Conservation (phyloP, 2,113 vertebrate genomes). For the Centropus unirufus region DNA sequence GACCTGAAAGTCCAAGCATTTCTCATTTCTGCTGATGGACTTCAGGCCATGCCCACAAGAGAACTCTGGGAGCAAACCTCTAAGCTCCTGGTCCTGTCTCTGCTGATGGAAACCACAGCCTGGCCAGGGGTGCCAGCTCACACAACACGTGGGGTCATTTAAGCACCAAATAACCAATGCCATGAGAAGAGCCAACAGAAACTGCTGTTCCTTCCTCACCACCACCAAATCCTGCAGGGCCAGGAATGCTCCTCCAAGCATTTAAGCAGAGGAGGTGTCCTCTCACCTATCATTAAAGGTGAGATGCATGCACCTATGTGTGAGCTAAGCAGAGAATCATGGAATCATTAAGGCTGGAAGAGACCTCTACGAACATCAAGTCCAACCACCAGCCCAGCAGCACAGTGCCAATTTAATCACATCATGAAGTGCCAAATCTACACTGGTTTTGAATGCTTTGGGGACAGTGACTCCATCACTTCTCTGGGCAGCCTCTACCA, state of each 20-base stretch:
- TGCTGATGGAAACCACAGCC: not conserved
- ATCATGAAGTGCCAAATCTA: too few relatives aligned
- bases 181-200: not conserved
- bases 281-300: not conserved
- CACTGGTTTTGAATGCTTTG: too few relatives aligned
- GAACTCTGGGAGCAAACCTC: not conserved
- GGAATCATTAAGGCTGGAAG: too few relatives aligned
- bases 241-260: not conserved
- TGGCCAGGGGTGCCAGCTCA: not conserved
- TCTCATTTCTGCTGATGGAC: not conserved
- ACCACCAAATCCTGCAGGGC: not conserved
- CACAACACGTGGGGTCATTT: not conserved
- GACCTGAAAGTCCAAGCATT: not conserved
- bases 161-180: not conserved
- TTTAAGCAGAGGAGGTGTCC: not conserved
- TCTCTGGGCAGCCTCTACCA: too few relatives aligned
- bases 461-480: too few relatives aligned
- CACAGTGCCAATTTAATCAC: too few relatives aligned
- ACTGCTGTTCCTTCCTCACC: not conserved
- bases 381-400: too few relatives aligned
- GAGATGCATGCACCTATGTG: accelerated
- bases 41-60: not conserved
- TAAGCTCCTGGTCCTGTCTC: not conserved
- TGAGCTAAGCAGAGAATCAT: not conserved
- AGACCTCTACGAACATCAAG: too few relatives aligned